These are phyloP conservation scores for Rhodinocichla rosea DNA, from an alignment of 2,113 vertebrate species.

Conservation along the genomic window DNA sequence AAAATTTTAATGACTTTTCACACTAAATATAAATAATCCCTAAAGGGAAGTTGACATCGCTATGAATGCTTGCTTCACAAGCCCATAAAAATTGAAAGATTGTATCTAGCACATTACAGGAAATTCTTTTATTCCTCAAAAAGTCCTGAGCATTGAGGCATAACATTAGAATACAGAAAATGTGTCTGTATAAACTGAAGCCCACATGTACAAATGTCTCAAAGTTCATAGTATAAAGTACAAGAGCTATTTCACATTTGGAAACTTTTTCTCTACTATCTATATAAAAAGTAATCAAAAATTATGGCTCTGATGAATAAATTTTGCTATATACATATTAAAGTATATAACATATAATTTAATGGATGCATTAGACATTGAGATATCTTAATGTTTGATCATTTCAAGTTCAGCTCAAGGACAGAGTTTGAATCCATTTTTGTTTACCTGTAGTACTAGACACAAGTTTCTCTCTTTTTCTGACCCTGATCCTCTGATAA, in stretches of 20 bases:
- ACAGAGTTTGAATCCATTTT: neutral
- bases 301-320: neutral
- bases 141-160: neutral
- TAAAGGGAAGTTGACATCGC: constrained; percentile 11
- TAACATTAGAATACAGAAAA: constrained; percentile 12
- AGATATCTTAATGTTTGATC: neutral
- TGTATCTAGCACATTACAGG: constrained; percentile 23
- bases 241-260: neutral
- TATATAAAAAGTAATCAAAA: neutral
- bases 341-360: neutral
- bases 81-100: constrained; percentile 16
- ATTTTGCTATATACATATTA: neutral
- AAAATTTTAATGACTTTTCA: constrained; percentile 64
- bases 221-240: neutral
- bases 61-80: constrained; percentile 13
- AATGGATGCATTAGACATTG: neutral
- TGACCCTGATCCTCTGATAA: neutral
- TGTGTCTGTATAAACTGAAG: neutral
- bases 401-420: neutral
- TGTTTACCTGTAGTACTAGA: neutral
- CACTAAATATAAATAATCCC: constrained; percentile 58
- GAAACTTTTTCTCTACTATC: neutral
- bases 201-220: neutral
- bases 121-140: constrained; percentile 38
- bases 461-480: neutral